Evolutionary conservation across 2,113 vertebrate genomes (phyloP), one percentile per base, ranked within the genome.

Genomic region (Neolamprologus caudopunctatus): DNA sequence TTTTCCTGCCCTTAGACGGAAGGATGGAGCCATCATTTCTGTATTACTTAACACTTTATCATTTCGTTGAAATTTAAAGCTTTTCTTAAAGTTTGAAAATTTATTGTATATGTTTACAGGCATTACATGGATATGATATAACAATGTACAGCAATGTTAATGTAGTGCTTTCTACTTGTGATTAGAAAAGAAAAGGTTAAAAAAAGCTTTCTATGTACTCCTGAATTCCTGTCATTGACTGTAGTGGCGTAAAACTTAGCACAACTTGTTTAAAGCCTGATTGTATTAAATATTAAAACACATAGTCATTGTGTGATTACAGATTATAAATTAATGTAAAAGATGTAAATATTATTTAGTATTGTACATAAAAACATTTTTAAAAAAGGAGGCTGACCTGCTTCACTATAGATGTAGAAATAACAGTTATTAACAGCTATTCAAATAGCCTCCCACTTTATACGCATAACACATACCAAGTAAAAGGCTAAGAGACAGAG

Each of bases 1-100:
- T 84, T 75, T 66, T 73, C 75, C 79, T 75, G 80, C 80, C 68
- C 90, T 5, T 11, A 87, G 68, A 88, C 14, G 40, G 79, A 54
- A 82, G 10, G 31, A 84, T 28, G 50, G 7, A 89, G 58, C 12
- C 55, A 79, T 75, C 54, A 79, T 82, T 53, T 80, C 61, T 82
- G 4, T 47, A 31, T 61, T 26, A 19, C 16, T 19, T 42, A 73
- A 26, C 21, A 45, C 68, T 7, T 45, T 45, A 73, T 45, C 21
- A 10, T 26, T 71, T 26, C 0, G 13, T 26, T 26, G 5, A 73
- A 73, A 73, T 45, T 45, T 28, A 10, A 47, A 45, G 5, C 21
- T 71, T 16, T 71, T 71, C 21, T 71, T 71, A 26, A 68, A 68
- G 63, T 68, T 40, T 71, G n/a, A 42, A 45, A 45, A 26, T 28